Evolutionary conservation across 2,888 invertebrate genomes (phyloP).

Genomic region (Cynaeus angustus): DNA sequence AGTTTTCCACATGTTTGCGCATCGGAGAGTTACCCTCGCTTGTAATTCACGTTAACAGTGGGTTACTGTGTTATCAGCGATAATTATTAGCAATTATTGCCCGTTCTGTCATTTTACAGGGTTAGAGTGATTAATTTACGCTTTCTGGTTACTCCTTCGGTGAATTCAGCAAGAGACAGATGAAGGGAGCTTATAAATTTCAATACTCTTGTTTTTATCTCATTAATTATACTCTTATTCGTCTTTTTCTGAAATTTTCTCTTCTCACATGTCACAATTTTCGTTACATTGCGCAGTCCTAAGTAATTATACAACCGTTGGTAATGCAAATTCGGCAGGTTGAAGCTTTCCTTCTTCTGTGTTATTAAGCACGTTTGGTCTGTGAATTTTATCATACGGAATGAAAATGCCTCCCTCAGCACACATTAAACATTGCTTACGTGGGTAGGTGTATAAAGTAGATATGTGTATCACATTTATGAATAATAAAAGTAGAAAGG

Average conservation of each 20-base stretch:
- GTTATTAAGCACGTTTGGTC: constrained; percentile 42
- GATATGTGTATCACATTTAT: constrained; percentile 45
- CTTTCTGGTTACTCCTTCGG: neutral
- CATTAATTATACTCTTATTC: neutral
- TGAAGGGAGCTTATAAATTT: no score
- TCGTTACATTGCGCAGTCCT: constrained; percentile 25
- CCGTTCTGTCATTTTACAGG: constrained; percentile 6
- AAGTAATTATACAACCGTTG: constrained; percentile 26
- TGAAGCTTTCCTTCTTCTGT: constrained; percentile 26
- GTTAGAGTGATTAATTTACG: constrained; percentile 8
- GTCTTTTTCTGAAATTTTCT: neutral
- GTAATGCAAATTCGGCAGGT: constrained; percentile 33
- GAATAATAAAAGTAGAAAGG: constrained; percentile 45
- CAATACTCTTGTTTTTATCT: no score
- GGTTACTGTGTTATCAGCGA: constrained; percentile 14
- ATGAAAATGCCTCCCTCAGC: constrained; percentile 40
- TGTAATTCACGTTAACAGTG: constrained; percentile 18
- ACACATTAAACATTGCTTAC: constrained; percentile 44
- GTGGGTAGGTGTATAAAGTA: constrained; percentile 37
- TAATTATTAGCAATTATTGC: constrained; percentile 10
- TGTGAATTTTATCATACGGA: constrained; percentile 43
- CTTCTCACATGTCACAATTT: constrained; percentile 16
- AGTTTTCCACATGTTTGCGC: constrained; percentile 31
- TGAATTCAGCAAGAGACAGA: no score
- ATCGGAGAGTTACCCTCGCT: constrained; percentile 3